Percentiles rank a stretch among this genome's conserved stretches.
These are phyloP conservation scores for Ricordea florida DNA, from an alignment of 92 coral and sea anemone genomes.

Conservation along the genomic window DNA sequence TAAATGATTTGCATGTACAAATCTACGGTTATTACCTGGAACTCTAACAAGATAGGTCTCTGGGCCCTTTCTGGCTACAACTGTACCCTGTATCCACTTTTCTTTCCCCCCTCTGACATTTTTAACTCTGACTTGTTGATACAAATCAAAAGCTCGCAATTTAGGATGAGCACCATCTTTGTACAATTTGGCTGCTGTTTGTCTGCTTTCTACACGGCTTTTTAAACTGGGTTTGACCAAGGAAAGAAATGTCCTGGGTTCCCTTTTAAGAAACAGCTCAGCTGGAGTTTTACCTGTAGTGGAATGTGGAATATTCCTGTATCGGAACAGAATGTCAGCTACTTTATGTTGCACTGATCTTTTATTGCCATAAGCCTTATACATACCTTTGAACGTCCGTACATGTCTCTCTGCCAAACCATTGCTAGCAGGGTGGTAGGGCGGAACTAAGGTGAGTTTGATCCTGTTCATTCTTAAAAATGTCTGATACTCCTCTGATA, in stretches of 20 bases:
- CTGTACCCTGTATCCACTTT: no score
- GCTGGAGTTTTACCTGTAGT: slow-evolving; percentile 44
- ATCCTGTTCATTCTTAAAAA: slow-evolving; percentile 23
- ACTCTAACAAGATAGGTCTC: no score
- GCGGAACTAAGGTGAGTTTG: slow-evolving; percentile 43
- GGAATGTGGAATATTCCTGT: slow-evolving; percentile 51
- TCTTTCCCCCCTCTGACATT: no score
- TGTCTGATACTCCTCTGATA: slow-evolving; percentile 13
- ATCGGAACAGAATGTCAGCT: slow-evolving; percentile 46
- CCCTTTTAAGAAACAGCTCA: no score
- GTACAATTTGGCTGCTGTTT: no score
- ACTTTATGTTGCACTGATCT: slow-evolving; percentile 42
- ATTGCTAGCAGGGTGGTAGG: slow-evolving; percentile 50
- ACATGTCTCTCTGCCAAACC: slow-evolving; percentile 69
- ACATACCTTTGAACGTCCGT: slow-evolving; percentile 39
- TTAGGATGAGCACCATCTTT: no score
- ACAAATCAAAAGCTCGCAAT: no score
- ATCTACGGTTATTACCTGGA: slow-evolving; percentile 24
- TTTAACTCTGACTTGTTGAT: no score
- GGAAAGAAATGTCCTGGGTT: no score
- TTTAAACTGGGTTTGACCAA: no score
- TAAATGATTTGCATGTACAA: slow-evolving; percentile 26
- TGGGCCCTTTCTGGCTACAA: no score
- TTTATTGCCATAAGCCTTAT: slow-evolving; percentile 18
- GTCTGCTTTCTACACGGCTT: no score